These are phyloP conservation scores for Tachysurus vachellii DNA, from an alignment of 2,113 vertebrate species.

Conservation along the genomic window DNA sequence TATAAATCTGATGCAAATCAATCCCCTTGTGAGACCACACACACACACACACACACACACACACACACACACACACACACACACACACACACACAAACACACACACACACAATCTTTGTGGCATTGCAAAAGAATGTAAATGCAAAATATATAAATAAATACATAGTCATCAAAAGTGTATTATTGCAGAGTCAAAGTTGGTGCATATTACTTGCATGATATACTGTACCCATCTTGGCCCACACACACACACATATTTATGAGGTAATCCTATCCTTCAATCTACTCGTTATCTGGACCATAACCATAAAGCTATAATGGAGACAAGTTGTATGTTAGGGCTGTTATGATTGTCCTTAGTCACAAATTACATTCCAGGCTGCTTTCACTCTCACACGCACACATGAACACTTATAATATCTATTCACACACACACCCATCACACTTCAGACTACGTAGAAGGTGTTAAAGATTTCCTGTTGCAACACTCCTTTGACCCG, in stretches of 20 bases:
- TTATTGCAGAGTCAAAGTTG: neutral
- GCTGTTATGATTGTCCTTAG: neutral
- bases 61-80: neutral
- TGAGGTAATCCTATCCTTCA: neutral
- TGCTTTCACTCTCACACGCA: neutral
- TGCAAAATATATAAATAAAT: neutral
- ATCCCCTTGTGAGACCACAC: neutral
- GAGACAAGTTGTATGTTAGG: neutral
- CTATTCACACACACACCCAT: neutral
- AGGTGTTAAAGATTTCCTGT: constrained; percentile 38
- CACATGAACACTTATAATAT: neutral
- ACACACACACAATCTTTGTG: neutral
- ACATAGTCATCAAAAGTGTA: neutral
- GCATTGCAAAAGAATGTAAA: neutral
- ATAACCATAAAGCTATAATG: constrained; percentile 23
- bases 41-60: neutral
- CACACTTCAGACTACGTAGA: constrained; percentile 19
- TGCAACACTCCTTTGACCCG: constrained; percentile 16
- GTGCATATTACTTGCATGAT: neutral
- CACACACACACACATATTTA: neutral
- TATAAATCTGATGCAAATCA: constrained; percentile 1
- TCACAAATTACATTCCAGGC: constrained; percentile 17
- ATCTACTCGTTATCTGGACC: neutral
- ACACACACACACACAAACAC: neutral
- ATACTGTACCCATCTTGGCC: neutral